These are phyloP conservation scores for Parasteatoda tepidariorum DNA, from an alignment of 1,140 invertebrate genomes.

Conservation along the genomic window DNA sequence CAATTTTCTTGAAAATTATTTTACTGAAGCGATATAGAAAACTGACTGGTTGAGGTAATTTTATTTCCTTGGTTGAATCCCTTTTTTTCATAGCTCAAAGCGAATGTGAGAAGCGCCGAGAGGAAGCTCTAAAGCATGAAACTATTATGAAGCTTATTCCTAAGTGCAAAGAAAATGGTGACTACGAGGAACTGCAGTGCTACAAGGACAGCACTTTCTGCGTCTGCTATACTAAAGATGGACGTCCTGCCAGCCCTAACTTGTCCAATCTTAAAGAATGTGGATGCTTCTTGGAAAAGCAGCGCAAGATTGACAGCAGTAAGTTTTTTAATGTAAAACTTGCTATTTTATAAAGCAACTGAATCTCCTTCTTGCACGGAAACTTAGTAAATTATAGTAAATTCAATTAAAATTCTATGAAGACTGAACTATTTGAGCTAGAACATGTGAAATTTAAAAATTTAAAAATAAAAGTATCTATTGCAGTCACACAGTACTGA, in stretches of 20 bases:
- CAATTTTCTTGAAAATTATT: background rate
- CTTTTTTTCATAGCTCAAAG: slow-evolving; percentile 22
- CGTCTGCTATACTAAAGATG: slow-evolving; percentile 58
- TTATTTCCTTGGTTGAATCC: no score
- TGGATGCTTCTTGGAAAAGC: slow-evolving; percentile 31
- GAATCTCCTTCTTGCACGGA: no score
- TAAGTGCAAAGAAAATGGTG: slow-evolving; percentile 54
- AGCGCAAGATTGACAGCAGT: slow-evolving; percentile 40
- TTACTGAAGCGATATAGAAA: background rate
- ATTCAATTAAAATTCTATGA: no score
- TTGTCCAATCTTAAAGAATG: slow-evolving; percentile 38
- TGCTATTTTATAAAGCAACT: background rate
- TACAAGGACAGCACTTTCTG: slow-evolving; percentile 54
- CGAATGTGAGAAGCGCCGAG: slow-evolving; percentile 51
- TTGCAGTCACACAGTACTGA: no score
- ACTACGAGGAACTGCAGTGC: slow-evolving; percentile 54
- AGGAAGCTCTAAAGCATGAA: slow-evolving; percentile 11
- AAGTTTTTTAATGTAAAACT: background rate
- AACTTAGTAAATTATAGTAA: no score
- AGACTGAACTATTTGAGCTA: no score
- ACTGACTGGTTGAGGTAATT: no score
- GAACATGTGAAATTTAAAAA: no score
- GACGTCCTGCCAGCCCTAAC: slow-evolving; percentile 48
- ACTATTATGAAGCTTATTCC: slow-evolving; percentile 57
- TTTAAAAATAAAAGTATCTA: no score